Base-by-base conservation (phyloP, 2,888 invertebrate genomes). In the Dichetophora obliterata region DNA sequence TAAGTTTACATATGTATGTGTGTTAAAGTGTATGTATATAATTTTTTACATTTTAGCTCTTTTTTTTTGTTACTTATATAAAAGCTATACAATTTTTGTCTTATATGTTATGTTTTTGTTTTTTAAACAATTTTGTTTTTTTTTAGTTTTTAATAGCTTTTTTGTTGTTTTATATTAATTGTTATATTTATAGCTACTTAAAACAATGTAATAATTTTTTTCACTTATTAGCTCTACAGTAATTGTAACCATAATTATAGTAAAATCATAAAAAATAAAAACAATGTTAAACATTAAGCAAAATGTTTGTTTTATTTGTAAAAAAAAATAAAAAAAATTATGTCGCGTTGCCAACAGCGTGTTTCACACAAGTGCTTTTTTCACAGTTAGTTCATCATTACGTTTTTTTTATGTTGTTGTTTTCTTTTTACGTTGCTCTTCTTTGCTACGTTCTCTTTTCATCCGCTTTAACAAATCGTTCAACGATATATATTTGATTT, bases 61-160 rank as follows among this genome's bases (percentile, higher is more conserved):
- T 73, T 77, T 76, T 79, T 75, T 71, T 77, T 79, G 77, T 78
- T 59, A 75, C 63, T 75, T 77, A 61, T 43, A 43, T 43, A 43
- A 43, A 43, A 43, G 43, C 43, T 43, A 43, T 43, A 43, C 11
- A 43, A 11, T 43, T 43, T 43, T 43, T 43, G 11, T 43, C 43
- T 43, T 43, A 43, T 43, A 71, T 34, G 63, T 74, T 52, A 27
- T 63, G 74, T 43, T 63, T 77, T 54, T 59, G 6, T 22, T 59
- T 11, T 11, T 14, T 59, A 8, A 24, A 59, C 14, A 24, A 11
- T 24, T 59, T 59, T 22, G 6, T 24, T 59, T 27, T n/a, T 1
- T 54, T 19, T 14, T 54, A 54, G 19, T 54, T 59, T 59, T 59
- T 9, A 19, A 59, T 59, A 59, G 22, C 27, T 54, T 54, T n/a